phyloP scores from a whole-genome alignment of 1,140 invertebrate species.

The Drosophila ironensis region DNA sequence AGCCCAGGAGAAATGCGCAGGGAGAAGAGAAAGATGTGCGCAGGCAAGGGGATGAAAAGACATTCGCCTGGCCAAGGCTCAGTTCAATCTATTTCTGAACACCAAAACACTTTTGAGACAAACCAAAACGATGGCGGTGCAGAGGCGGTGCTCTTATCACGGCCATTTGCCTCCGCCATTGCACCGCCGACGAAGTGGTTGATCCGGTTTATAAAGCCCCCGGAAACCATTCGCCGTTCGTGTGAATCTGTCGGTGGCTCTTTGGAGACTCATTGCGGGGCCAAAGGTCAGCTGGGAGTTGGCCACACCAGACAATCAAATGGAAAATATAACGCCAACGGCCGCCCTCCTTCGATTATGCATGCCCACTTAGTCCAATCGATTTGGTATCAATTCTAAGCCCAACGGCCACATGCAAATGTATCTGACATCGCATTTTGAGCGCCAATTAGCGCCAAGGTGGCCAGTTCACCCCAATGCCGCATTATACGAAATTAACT shows the following conservation, averaged over 20 bases:
- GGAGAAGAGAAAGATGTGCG: background rate
- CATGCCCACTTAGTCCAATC: constrained; percentile 40
- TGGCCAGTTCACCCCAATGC: constrained; percentile 1
- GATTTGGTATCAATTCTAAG: constrained; percentile 24
- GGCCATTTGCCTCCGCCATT: constrained; percentile 65
- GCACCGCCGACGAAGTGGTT: constrained; percentile 67
- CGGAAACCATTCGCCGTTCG: constrained; percentile 18
- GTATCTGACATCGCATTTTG: constrained; percentile 26
- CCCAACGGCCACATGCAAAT: constrained; percentile 50
- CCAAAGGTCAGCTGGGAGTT: constrained; percentile 20
- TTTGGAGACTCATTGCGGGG: constrained; percentile 17
- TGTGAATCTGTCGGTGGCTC: constrained; percentile 34
- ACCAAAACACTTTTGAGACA: constrained; percentile 20
- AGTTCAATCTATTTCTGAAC: constrained; percentile 61
- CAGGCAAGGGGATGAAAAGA: constrained; percentile 49
- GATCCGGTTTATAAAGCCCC: constrained; percentile 61
- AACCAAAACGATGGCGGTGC: constrained; percentile 46
- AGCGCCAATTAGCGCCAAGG: constrained; percentile 34
- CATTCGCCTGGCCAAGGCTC: constrained; percentile 32
- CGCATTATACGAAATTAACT: constrained; percentile 8
- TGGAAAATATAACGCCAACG: background rate
- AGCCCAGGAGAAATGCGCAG: constrained; percentile 21
- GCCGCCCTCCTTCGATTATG: constrained; percentile 34
- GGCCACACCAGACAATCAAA: constrained; percentile 3
- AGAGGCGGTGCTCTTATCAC: constrained; percentile 64